Base-by-base conservation (phyloP, 2,888 invertebrate genomes). In the Leptodirus hochenwartii region DNA sequence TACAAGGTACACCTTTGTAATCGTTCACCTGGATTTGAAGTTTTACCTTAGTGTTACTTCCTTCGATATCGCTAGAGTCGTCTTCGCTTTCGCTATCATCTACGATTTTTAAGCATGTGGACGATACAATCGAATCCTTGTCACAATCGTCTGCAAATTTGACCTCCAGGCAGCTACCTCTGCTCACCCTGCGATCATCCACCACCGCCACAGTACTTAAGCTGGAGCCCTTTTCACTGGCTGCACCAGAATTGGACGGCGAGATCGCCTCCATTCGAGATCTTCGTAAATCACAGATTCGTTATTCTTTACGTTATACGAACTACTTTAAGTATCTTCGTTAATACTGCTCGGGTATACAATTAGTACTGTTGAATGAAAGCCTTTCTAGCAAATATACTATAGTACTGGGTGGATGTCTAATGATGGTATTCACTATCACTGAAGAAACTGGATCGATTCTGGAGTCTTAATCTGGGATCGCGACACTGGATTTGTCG, bases 391-490 rank as follows among this genome's bases (percentile, higher is more conserved):
- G n/a, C n/a, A n/a, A n/a, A n/a, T n/a, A n/a, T n/a, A n/a, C n/a
- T n/a, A n/a, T n/a, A n/a, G n/a, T n/a, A n/a, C n/a, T n/a, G n/a
- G n/a, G n/a, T n/a, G n/a, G n/a, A n/a, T n/a, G n/a, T n/a, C n/a
- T n/a, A n/a, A n/a, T n/a, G n/a, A n/a, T n/a, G n/a, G n/a, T n/a
- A n/a, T n/a, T n/a, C n/a, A n/a, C n/a, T n/a, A n/a, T n/a, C n/a
- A n/a, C n/a, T n/a, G n/a, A n/a, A n/a, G n/a, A n/a, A n/a, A n/a
- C 45, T 43, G 6, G 50, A 53, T 47, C 54, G 56, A 31, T 50
- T 49, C 52, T 64, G 64, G 13, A 54, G 48, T 62, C 65, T 66
- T 64, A 65, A 65, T 43, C 66, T 54, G 17, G 69, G 69, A 44
- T 68, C 66, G 42, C 62, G 54, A 33, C 61, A 62, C 36, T 61